Evolutionary conservation across 1,140 invertebrate species (phyloP), one percentile per base, ranked within the genome.

Genomic region (Pygmarrhopalites habei): DNA sequence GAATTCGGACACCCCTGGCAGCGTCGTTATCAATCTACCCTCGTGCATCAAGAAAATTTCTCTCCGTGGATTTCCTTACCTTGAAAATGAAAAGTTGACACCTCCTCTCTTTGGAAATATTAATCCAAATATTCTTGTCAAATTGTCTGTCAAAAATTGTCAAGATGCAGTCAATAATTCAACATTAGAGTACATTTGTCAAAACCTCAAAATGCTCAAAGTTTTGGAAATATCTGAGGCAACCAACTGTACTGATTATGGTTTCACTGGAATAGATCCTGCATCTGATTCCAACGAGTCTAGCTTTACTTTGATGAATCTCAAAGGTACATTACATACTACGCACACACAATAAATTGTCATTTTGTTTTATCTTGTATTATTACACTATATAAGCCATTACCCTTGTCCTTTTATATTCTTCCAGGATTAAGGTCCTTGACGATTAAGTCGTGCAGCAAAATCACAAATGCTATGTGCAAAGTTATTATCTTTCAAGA

Each of bases 401-500:
- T 35, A 15, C 32, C 15, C 15, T 35, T 35, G 5, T 15, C 15
- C 5, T 35, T 35, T 35, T 7, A 35, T 35, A 35, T 46, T n/a
- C 5, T 26, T 52, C 4, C 25, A 52, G 49, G 49, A 23, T 7
- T 52, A 12, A 52, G 28, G 49, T 28, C 14, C 25, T 29, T 52
- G n/a, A 52, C 49, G 2, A 7, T 52, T 15, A 3, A 23, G 28
- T 52, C 49, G 7, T 52, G 49, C 28, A 7, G 14, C 7, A 28
- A 5, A 15, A 25, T 52, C 2, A 28, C 21, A 4, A 26, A 52
- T 52, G 49, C 3, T 7, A 52, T 23, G 7, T 26, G 14, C 5
- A 52, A 26, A 52, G 49, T 7, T 14, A 52, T 52, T 26, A 25
- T 28, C 10, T 52, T 52, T 52, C 4, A 52, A 28, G 49, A 52